Base-by-base conservation (phyloP, 2,888 invertebrate genomes). In the Tipula unca region DNA sequence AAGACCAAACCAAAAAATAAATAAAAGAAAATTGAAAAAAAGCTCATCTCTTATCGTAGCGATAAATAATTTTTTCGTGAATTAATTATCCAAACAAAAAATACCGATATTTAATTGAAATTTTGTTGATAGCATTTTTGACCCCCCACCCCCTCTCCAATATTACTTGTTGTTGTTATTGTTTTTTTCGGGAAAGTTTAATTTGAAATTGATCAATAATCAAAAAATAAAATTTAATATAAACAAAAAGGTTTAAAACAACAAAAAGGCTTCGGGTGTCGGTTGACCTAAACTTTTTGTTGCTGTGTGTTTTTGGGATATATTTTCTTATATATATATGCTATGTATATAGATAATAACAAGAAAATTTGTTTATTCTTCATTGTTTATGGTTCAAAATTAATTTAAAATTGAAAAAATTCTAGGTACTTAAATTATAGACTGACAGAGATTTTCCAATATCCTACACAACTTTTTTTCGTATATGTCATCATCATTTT, bases 121-220 rank as follows among this genome's bases (percentile, higher is more conserved):
- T 69, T 69, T 69, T 20, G 69, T 69, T 69, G 69, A 69, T 69
- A 69, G 69, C 69, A 69, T 69, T 69, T 69, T n/a, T n/a, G n/a
- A n/a, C n/a, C n/a, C n/a, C n/a, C n/a, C n/a, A n/a, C n/a, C n/a
- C n/a, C n/a, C n/a, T 69, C 17, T 4, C 48, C 17, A 48, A 48
- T 48, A 48, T 48, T 17, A 17, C 25, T 25, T 25, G 25, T 69
- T 69, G 69, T 25, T 25, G 10, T 25, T 69, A 25, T 10, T 25
- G 25, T 25, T 25, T 25, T 69, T 20, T 25, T 25, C 25, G 69
- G 69, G 69, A 69, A 69, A 69, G 25, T 25, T 25, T 48, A 48
- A 69, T 25, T 69, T 25, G 20, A 69, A 69, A 69, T 25, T 69
- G 69, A 69, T 69, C 69, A 69, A 69, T 69, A 69, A 69, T 69